Evolutionary conservation across 1,140 invertebrate species (phyloP).

Genomic region (Octopus bimaculoides): DNA sequence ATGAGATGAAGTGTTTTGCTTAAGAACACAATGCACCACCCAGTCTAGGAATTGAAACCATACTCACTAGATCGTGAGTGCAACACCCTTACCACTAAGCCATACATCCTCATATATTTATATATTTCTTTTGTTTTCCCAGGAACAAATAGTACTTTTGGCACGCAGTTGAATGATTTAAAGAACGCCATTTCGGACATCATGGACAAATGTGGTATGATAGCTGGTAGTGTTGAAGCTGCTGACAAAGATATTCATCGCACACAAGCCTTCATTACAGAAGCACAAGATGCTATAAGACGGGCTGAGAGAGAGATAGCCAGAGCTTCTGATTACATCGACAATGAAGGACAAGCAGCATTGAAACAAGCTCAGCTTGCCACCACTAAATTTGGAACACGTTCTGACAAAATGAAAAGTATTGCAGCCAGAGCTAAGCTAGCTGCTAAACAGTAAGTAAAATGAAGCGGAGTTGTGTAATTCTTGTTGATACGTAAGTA

Average conservation of each 20-base stretch:
- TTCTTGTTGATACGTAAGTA: too few species aligned
- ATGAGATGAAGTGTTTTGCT: too few species aligned
- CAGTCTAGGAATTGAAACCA: too few species aligned
- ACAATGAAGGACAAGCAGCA: conserved; percentile 75
- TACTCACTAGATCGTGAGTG: too few species aligned
- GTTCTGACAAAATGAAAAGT: conserved; percentile 85
- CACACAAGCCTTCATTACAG: conserved; percentile 65
- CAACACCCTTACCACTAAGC: too few species aligned
- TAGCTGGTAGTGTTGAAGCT: conserved; percentile 33
- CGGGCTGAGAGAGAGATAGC: conserved; percentile 70
- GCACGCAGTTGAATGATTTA: conserved; percentile 38
- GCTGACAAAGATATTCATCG: conserved; percentile 29
- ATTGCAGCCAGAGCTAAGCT: conserved; percentile 82
- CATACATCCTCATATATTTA: too few species aligned
- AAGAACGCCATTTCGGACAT: conserved; percentile 38
- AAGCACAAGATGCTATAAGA: conserved; percentile 72
- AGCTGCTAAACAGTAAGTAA: conserved; percentile 69
- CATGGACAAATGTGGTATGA: conserved; percentile 34
- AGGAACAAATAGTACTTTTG: conserved; percentile 47
- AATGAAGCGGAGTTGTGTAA: too few species aligned
- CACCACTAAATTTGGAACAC: conserved; percentile 82
- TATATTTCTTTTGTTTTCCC: conserved; percentile 11
- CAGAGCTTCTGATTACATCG: conserved; percentile 66
- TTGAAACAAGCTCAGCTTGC: conserved; percentile 76
- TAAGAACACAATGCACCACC: too few species aligned